Evolutionary conservation across 2,797 vertebrate genomes (phyloP), one percentile per base, ranked within the genome.

Genomic region (Cheirogaleus major): DNA sequence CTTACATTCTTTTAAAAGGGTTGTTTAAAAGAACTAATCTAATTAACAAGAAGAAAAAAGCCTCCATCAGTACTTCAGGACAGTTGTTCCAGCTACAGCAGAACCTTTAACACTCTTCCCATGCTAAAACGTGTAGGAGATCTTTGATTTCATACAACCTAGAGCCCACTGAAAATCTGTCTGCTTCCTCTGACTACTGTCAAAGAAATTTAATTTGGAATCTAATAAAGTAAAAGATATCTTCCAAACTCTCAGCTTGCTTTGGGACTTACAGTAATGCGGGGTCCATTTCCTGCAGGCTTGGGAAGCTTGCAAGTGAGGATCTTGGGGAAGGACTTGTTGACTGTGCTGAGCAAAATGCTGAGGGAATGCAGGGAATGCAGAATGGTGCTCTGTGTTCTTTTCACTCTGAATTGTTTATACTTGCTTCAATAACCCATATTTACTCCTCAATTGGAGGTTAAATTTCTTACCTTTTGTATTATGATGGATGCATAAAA

Each of bases 141-240:
- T 12, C 27, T 75, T 69, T 38, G 41, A 18, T 18, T 41, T 10
- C 10, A 30, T 13, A 78, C 45, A 32, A 76, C 45, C 17, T 59
- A 45, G 41, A 78, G 3, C 7, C 81, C 84, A 38, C 25, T 22
- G 76, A 57, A 65, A 83, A 85, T 38, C 65, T 72, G 48, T 48
- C n/a, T 73, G 35, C 38, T 95, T 75, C 67, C 32, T 69, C 50
- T 43, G 20, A 9, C 76, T 41, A 45, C 5, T 43, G 55, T 50
- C 38, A 67, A 86, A 78, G 48, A 85, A 86, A 81, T 50, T 76
- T 57, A 27, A 93, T 38, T 59, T 85, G 48, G 50, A 72, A 81
- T 87, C 87, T 91, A 72, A 80, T 17, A 57, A 92, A 91, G 73
- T 30, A 55, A 81, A 96, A 91, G 35, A 45, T 75, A 76, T 75